phyloP scores from a whole-genome alignment of 2,888 invertebrate species.

The Caenorhabditis angaria region DNA sequence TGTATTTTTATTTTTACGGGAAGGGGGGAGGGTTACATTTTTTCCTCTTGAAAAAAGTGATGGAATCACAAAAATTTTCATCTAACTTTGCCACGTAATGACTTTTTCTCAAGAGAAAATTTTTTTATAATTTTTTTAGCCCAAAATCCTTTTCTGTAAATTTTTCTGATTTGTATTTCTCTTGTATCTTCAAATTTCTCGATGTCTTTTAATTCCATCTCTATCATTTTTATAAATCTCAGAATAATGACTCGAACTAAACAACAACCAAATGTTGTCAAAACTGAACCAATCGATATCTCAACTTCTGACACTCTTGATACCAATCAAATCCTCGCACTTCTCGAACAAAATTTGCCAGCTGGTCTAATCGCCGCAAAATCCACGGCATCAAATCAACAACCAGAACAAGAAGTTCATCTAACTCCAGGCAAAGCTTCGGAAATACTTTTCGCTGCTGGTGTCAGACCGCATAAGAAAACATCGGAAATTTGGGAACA shows the following conservation, averaged over 20 bases:
- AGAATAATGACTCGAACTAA: conserved; percentile 29
- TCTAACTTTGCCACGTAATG: too few relatives aligned
- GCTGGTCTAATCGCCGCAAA: background rate
- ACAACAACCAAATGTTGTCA: conserved; percentile 16
- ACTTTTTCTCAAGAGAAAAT: too few relatives aligned
- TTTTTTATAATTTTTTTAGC: too few relatives aligned
- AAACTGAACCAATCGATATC: conserved; percentile 1
- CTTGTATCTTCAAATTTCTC: background rate
- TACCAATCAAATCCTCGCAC: conserved; percentile 31
- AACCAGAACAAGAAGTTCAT: background rate
- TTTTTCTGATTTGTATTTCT: too few relatives aligned
- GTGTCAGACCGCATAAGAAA: conserved; percentile 44
- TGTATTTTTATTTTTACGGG: too few relatives aligned
- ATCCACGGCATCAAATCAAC: background rate
- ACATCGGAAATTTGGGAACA: conserved; percentile 66
- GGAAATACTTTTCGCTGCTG: conserved; percentile 38
- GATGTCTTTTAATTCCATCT: background rate
- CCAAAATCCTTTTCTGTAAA: too few relatives aligned
- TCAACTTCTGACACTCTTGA: conserved; percentile 14
- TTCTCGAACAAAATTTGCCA: conserved; percentile 22
- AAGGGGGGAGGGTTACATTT: background rate
- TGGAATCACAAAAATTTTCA: too few relatives aligned
- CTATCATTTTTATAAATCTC: background rate
- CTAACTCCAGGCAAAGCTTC: conserved; percentile 11
- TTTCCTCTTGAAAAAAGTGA: too few relatives aligned